These are phyloP conservation scores for Poeciliopsis prolifica DNA, from an alignment of 2,113 vertebrate species.

Conservation along the genomic window DNA sequence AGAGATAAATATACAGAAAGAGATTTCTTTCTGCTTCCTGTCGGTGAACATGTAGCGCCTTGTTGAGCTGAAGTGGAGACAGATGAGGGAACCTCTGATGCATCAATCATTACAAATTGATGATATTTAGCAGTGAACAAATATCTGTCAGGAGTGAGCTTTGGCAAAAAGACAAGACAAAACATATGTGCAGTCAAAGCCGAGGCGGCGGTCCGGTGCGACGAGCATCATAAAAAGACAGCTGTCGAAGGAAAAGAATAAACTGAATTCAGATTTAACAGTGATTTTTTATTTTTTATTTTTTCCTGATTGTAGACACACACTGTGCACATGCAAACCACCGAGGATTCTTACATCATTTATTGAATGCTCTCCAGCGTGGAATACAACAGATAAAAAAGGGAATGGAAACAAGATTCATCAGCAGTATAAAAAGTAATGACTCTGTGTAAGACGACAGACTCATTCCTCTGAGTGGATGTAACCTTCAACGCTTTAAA, in stretches of 20 bases:
- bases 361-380: neutral
- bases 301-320: neutral
- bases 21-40: neutral
- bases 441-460: neutral
- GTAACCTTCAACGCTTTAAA: neutral
- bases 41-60: neutral
- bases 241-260: neutral
- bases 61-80: neutral
- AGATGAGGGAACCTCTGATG: neutral
- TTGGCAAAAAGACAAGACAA: constrained; percentile 1
- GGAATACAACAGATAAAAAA: neutral
- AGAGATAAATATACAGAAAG: neutral
- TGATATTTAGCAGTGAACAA: neutral
- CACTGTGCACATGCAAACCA: neutral
- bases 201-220: neutral
- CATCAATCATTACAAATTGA: neutral
- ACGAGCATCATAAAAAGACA: neutral
- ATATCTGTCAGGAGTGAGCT: neutral
- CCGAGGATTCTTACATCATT: no score
- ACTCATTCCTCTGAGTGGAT: neutral
- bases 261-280: neutral
- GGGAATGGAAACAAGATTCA: neutral
- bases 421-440: neutral
- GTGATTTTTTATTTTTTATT: neutral
- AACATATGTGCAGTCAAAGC: neutral